These are phyloP conservation scores for Enteromius mattozi DNA, from an alignment of 2,797 vertebrate genomes.

Conservation along the genomic window DNA sequence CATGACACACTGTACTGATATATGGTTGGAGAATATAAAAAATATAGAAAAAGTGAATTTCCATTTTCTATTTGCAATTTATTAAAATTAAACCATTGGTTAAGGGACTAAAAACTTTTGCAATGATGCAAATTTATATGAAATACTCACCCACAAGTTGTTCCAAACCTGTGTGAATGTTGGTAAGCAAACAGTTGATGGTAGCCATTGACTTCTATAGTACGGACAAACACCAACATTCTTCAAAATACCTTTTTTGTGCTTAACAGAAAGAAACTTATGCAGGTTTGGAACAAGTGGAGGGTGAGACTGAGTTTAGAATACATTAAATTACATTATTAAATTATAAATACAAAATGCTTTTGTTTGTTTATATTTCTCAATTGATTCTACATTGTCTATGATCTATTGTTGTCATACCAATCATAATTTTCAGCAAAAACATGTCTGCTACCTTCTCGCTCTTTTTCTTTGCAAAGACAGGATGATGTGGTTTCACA, in stretches of 20 bases:
- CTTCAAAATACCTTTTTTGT: neutral
- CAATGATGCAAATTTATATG: neutral
- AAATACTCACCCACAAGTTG: neutral
- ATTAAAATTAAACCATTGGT: neutral
- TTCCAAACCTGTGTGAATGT: neutral
- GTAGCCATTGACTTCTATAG: neutral
- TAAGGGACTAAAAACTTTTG: neutral
- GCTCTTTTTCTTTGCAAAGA: slow-evolving; percentile 20
- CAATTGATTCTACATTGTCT: neutral
- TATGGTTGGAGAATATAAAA: neutral
- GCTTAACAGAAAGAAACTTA: neutral
- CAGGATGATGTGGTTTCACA: slow-evolving; percentile 55
- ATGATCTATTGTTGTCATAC: neutral
- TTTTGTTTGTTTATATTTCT: neutral
- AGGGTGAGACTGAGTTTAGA: neutral
- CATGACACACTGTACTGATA: neutral
- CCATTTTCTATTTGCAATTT: neutral
- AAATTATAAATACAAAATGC: neutral
- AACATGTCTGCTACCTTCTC: neutral
- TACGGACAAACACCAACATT: neutral
- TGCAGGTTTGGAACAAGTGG: neutral
- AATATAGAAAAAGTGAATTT: neutral
- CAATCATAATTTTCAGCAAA: no score
- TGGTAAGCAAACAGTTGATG: neutral
- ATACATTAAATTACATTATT: neutral